phyloP scores from a whole-genome alignment of 2,888 invertebrate species.

The Endotricha flammealis region DNA sequence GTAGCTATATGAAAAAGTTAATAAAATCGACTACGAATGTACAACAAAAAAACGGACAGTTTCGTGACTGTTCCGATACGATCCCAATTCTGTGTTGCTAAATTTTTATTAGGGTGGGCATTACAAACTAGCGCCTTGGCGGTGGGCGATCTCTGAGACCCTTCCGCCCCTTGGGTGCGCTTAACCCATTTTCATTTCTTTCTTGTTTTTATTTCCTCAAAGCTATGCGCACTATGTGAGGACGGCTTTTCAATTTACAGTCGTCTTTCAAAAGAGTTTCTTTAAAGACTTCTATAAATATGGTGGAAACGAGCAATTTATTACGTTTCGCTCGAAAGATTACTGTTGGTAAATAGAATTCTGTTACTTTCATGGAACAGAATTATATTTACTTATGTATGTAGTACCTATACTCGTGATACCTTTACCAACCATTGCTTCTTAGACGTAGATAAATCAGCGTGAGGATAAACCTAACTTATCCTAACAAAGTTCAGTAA shows the following conservation, averaged over 20 bases:
- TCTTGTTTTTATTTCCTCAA: conserved; percentile 39
- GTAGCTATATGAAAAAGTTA: conserved; percentile 22
- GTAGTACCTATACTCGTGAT: too few relatives aligned
- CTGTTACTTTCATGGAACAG: too few relatives aligned
- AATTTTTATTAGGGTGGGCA: conserved; percentile 32
- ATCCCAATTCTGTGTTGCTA: conserved; percentile 19
- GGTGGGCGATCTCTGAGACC: conserved; percentile 36
- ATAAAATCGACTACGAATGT: neutral
- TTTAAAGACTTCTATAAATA: conserved; percentile 1
- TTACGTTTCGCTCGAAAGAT: neutral
- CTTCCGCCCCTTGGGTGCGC: conserved; percentile 35
- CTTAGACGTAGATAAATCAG: conserved; percentile 15
- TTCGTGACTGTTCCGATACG: conserved; percentile 1
- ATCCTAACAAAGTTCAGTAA: conserved; percentile 33
- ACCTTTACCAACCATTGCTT: neutral
- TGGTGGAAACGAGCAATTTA: conserved; percentile 3
- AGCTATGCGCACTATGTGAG: conserved; percentile 25
- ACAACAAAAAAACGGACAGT: neutral
- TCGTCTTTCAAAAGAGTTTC: conserved; percentile 5
- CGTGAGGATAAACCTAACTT: conserved; percentile 24
- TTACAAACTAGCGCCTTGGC: conserved; percentile 26
- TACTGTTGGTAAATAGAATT: too few relatives aligned
- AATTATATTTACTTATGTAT: too few relatives aligned
- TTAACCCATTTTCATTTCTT: conserved; percentile 52
- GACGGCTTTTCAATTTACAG: conserved; percentile 38